Conservation (phyloP, 37 sponge, comb jelly and placozoan genomes). For the Agelas oroides region DNA sequence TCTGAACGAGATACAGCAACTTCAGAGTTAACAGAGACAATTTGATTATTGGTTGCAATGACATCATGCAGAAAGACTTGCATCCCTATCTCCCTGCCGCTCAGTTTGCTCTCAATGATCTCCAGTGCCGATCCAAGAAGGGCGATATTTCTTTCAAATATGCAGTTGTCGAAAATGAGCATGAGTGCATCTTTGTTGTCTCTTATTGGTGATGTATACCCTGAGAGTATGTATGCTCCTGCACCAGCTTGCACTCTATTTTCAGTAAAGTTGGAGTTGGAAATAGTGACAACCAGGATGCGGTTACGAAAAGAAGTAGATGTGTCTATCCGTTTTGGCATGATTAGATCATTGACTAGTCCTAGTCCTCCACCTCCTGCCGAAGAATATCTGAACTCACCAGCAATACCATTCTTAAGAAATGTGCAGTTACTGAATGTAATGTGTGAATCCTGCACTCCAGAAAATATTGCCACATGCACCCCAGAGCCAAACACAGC, state of each 20-base stretch:
- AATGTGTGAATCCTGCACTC: background rate
- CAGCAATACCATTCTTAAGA: background rate
- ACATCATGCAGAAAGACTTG: background rate
- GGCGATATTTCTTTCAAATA: constrained; percentile 1
- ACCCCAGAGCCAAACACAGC: constrained; percentile 11
- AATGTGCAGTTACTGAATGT: constrained; percentile 11
- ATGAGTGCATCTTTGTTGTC: no score
- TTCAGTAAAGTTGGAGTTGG: no score
- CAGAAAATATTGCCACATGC: constrained; percentile 5
- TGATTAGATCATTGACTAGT: no score
- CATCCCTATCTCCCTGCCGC: background rate
- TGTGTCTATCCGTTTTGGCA: no score
- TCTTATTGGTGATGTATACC: no score
- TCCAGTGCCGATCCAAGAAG: background rate
- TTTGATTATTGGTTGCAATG: background rate
- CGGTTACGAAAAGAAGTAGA: no score
- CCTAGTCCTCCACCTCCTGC: no score
- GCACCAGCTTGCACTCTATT: no score
- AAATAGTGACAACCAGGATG: no score
- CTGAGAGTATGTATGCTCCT: no score
- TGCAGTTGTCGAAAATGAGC: background rate
- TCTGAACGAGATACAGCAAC: background rate
- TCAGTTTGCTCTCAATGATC: constrained; percentile 3
- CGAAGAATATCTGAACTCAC: background rate
- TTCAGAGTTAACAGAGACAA: background rate